Percentiles rank a stretch among this genome's conserved stretches.
Evolutionary conservation across 2,797 vertebrate genomes (phyloP).

Genomic region (Corythornis leucogaster): DNA sequence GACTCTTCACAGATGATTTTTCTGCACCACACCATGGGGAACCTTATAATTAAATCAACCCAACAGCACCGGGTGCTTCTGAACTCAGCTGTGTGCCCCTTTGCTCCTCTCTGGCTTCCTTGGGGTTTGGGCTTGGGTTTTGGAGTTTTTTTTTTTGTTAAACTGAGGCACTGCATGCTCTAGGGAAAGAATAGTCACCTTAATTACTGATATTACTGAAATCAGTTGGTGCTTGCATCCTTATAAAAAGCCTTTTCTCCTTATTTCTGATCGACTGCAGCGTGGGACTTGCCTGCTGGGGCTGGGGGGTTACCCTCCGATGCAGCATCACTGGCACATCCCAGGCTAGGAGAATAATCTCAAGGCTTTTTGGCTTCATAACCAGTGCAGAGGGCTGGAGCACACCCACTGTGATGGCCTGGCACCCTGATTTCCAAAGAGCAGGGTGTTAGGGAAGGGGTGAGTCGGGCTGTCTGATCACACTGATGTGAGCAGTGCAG

Average conservation of each 20-base stretch:
- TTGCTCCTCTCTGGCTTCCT: neutral
- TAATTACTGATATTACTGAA: neutral
- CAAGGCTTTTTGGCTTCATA: neutral
- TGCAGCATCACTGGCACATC: neutral
- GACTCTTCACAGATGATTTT: constrained; percentile 9
- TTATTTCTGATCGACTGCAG: neutral
- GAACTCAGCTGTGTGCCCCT: neutral
- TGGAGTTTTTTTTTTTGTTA: neutral
- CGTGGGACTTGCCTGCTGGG: neutral
- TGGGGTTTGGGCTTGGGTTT: neutral
- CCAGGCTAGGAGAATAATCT: neutral
- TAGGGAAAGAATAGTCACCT: neutral
- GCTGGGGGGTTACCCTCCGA: neutral
- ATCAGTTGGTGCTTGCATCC: neutral
- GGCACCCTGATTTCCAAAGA: neutral
- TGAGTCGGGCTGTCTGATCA: neutral
- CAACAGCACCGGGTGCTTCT: neutral
- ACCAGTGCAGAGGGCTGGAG: neutral
- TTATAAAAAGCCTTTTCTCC: neutral
- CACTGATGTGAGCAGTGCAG: neutral
- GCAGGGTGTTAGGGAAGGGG: neutral
- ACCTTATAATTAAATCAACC: constrained; percentile 24
- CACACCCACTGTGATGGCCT: neutral
- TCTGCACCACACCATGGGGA: neutral
- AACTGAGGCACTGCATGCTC: neutral